Percentiles rank a stretch among this genome's conserved stretches.
Conservation (phyloP, 2,797 vertebrate species). For the Moxostoma hubbsi region DNA sequence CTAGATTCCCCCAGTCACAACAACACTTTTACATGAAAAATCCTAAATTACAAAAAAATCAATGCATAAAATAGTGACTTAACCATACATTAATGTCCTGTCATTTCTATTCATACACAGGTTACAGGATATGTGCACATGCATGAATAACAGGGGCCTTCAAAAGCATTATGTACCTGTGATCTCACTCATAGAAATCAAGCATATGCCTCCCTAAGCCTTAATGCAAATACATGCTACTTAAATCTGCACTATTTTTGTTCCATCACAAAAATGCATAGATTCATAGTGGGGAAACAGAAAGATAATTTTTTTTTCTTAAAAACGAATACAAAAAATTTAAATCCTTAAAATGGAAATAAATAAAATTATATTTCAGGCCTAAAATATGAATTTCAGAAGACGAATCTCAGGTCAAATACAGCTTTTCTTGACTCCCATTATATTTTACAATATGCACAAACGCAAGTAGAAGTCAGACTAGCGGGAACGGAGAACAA, state of each 20-base stretch:
- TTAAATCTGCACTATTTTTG: not conserved
- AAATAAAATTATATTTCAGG: too few relatives aligned
- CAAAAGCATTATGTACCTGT: not conserved
- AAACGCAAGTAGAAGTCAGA: conserved; percentile 8
- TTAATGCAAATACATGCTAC: not conserved
- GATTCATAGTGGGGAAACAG: not conserved
- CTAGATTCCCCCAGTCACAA: too few relatives aligned
- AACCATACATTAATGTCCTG: too few relatives aligned
- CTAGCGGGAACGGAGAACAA: not conserved
- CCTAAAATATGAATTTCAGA: too few relatives aligned
- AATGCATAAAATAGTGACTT: not conserved
- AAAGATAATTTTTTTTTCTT: too few relatives aligned
- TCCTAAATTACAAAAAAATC: not conserved
- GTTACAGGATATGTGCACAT: not conserved
- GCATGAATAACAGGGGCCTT: not conserved
- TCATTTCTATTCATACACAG: not conserved
- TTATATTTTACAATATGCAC: not conserved
- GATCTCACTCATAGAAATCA: not conserved
- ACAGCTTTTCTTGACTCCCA: not conserved
- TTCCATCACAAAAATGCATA: not conserved
- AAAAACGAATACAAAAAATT: too few relatives aligned
- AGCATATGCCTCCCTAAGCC: not conserved
- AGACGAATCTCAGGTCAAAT: not conserved
- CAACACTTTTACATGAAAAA: too few relatives aligned
- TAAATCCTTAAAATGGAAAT: too few relatives aligned